These are phyloP conservation scores for Ormyrus nitidulus DNA, from an alignment of 2,888 invertebrate genomes.

Conservation along the genomic window DNA sequence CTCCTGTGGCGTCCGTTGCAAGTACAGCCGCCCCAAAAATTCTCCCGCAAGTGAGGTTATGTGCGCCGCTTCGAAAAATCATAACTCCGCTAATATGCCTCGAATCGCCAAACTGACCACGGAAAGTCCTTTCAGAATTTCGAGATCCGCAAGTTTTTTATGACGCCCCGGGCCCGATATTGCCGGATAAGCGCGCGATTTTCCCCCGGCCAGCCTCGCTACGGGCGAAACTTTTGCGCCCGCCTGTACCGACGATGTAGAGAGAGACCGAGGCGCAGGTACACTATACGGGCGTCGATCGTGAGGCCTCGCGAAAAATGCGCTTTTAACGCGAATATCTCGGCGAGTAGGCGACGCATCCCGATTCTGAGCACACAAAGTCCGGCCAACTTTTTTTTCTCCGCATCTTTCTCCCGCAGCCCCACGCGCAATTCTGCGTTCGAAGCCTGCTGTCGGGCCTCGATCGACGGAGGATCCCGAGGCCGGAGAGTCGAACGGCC, in stretches of 20 bases:
- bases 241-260: slow-evolving; percentile 47
- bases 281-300: slow-evolving; percentile 33
- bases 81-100: slow-evolving; percentile 61
- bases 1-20: slow-evolving; percentile 71
- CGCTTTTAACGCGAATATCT: slow-evolving; percentile 62
- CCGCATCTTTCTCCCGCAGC: slow-evolving; percentile 65
- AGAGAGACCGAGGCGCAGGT: not conserved
- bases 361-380: slow-evolving; percentile 64
- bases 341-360: slow-evolving; percentile 32
- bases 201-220: not conserved
- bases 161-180: slow-evolving; percentile 62
- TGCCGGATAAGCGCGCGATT: slow-evolving; percentile 58
- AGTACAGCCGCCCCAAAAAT: slow-evolving; percentile 63
- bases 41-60: slow-evolving; percentile 61
- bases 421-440: slow-evolving; percentile 65
- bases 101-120: slow-evolving; percentile 61
- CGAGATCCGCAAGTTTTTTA: slow-evolving; percentile 65
- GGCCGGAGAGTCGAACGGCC: too few relatives aligned
- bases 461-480: not conserved
- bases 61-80: slow-evolving; percentile 63
- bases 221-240: not conserved
- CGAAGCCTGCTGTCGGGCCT: slow-evolving; percentile 43
- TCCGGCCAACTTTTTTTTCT: slow-evolving; percentile 69
- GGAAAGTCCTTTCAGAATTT: slow-evolving; percentile 70
- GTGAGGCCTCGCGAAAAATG: slow-evolving; percentile 2